Evolutionary conservation across 2,888 invertebrate species (phyloP), one percentile per base, ranked within the genome.

Genomic region (Stenichneumon culpator): DNA sequence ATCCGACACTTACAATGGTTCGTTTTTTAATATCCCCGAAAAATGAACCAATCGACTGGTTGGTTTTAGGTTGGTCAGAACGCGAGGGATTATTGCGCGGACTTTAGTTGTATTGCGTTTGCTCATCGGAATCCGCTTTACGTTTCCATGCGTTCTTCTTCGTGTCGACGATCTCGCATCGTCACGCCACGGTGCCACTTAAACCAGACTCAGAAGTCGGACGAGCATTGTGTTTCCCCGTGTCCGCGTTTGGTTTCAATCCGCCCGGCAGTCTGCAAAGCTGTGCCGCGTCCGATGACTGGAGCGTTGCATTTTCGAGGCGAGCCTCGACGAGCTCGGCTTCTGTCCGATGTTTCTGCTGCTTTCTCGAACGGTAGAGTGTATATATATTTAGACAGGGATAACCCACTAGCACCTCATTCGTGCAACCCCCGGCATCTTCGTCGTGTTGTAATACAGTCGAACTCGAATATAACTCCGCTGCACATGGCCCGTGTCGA

Each of bases 351-450:
- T 39, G 78, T 79, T 63, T 70, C 79, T 14, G 32, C 72, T 65
- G 73, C 72, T 81, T 80, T 73, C 63, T 74, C 82, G 74, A 54
- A 57, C 60, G 74, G 70, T 60, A 32, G 57, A 73, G 73, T 70
- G 86, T 68, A 86, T 74, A 87, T 88, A 88, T 88, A 87, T 88
- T 87, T 87, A 88, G 86, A 88, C 86, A 87, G 86, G 86, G 86
- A 87, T 87, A 87, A 87, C 86, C 79, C 86, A 75, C 82, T 86
- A 60, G 67, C 80, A 85, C 70, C 78, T 82, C 77, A 67, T 77
- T 54, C 79, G 78, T 82, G 72, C 47, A 44, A 72, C 72, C 25
- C 73, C 9, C 54, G 63, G 77, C 68, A 78, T 77, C 44, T 44
- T 81, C 78, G 79, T 84, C 73, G 60, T 50, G 68, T 77, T 52